Evolutionary conservation across 2,888 invertebrate species (phyloP), one percentile per base, ranked within the genome.

Genomic region (Osmoderma eremita): DNA sequence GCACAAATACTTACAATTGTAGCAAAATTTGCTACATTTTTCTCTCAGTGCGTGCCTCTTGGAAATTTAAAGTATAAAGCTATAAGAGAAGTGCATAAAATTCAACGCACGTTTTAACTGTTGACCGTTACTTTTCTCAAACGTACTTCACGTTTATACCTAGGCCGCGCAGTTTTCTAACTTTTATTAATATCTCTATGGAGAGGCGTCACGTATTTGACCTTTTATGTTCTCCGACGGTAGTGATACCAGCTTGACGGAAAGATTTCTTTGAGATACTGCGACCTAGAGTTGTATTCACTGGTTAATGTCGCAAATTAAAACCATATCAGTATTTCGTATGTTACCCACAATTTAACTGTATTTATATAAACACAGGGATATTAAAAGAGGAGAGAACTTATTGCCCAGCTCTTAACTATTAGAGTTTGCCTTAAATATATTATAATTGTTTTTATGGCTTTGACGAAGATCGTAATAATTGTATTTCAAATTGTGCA

Each of bases 101-200:
- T 53, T 53, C 53, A 18, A 13, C n/a, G 53, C 53, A 53, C 38
- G 53, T 53, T 53, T 53, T 17, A 18, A 53, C 15, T 38, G 53
- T 18, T 53, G 53, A 53, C 53, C 53, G 53, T 15, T 38, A 38
- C 17, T 36, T 30, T 30, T 53, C 38, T 53, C 17, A 53, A 53
- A 53, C 38, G 15, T 53, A 53, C 38, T 53, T 53, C 38, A 17
- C 18, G 30, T 50, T 50, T n/a, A 50, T 50, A 50, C 38, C 30
- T 30, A 30, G 30, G 30, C 30, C 30, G 30, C 30, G 30, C 30
- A 30, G 30, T 53, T 38, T 53, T 53, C 51, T 53, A 53, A 53
- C 38, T 53, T 53, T 53, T 53, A 53, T 38, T 53, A 53, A 53
- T 53, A 53, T 53, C 38, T 53, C 53, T 53, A 36, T 12, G 13